Conservation (phyloP, 1,140 invertebrate genomes). For the Aphelenchoides besseyi region DNA sequence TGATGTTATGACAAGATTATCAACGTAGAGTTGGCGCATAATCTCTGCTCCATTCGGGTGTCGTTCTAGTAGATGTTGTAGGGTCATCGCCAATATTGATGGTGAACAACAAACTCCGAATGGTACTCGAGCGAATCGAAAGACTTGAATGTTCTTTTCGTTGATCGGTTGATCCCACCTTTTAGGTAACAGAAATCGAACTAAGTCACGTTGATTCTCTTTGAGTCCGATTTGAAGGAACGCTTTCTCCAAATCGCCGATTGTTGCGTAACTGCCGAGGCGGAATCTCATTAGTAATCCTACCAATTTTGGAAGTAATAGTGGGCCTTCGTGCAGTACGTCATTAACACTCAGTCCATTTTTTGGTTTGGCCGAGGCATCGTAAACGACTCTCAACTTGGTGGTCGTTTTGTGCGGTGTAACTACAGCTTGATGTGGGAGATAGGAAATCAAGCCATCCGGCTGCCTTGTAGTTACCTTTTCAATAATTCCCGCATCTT, state of each 20-base stretch:
- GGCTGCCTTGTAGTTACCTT: too few relatives aligned
- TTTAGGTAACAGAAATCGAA: slow-evolving; percentile 6
- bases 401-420: too few relatives aligned
- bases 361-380: too few relatives aligned
- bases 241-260: background rate
- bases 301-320: background rate
- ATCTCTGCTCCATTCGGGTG: background rate
- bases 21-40: background rate
- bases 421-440: too few relatives aligned
- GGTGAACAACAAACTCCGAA: background rate
- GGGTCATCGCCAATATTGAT: background rate
- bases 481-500: too few relatives aligned
- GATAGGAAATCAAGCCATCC: too few relatives aligned
- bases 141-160: background rate
- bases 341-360: too few relatives aligned
- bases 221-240: slow-evolving; percentile 1
- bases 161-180: background rate
- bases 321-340: too few relatives aligned
- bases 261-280: background rate
- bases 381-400: too few relatives aligned
- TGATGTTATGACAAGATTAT: background rate
- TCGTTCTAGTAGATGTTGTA: background rate
- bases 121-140: background rate
- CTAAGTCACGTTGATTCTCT: background rate
- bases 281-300: background rate